Conservation (phyloP, 1,140 invertebrate genomes). For the Hydropsyche tenuis region DNA sequence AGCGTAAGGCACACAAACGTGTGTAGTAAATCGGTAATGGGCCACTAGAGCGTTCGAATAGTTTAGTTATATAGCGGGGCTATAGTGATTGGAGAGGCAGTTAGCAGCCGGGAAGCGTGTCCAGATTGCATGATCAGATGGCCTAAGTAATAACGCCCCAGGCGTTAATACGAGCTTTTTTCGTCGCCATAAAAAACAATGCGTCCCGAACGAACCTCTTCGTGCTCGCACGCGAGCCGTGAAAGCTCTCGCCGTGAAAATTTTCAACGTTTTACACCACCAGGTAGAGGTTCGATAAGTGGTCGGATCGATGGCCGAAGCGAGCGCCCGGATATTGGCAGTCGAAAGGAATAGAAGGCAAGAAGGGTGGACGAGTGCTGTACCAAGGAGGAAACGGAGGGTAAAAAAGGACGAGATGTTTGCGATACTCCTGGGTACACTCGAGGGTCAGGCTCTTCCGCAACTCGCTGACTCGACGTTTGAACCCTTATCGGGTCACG, state of each 20-base stretch:
- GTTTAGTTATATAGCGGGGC: neutral
- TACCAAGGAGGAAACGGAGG: neutral
- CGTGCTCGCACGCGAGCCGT: slow-evolving; percentile 14
- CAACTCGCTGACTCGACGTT: neutral
- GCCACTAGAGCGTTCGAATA: neutral
- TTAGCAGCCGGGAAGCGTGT: neutral
- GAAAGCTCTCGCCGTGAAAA: too few relatives aligned
- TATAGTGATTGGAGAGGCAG: slow-evolving; percentile 15
- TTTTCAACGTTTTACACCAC: too few relatives aligned
- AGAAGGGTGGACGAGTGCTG: neutral
- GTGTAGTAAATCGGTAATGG: slow-evolving; percentile 18
- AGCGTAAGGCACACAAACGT: neutral
- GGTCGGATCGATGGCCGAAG: too few relatives aligned
- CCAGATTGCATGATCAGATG: slow-evolving; percentile 22
- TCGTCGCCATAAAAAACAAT: slow-evolving; percentile 23
- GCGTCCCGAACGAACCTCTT: slow-evolving; percentile 21
- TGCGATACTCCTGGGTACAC: slow-evolving; percentile 13
- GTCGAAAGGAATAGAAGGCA: too few relatives aligned
- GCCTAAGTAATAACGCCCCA: slow-evolving; percentile 34
- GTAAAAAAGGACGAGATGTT: neutral
- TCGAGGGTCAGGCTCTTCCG: too few relatives aligned
- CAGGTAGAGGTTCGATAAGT: too few relatives aligned
- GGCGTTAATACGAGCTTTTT: slow-evolving; percentile 36
- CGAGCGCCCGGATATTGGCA: too few relatives aligned
- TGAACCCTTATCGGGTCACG: slow-evolving; percentile 15